Percentiles rank a stretch among this genome's conserved stretches.
These are phyloP conservation scores for Ictalurus furcatus DNA, from an alignment of 2,113 vertebrate genomes.

Conservation along the genomic window DNA sequence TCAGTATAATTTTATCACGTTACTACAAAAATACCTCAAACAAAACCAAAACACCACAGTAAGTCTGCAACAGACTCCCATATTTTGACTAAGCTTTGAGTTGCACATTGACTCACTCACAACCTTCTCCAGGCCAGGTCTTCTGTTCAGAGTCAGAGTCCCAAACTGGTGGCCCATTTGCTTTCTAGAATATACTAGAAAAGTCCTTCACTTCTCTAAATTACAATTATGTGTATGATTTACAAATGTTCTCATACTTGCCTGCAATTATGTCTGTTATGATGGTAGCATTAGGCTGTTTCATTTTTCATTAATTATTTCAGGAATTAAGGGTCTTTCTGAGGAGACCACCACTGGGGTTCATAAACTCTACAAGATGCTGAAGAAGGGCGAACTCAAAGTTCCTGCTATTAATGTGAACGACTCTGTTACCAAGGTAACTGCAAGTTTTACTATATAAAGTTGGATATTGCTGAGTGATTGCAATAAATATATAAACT, in stretches of 20 bases:
- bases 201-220: background rate
- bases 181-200: background rate
- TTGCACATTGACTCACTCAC: background rate
- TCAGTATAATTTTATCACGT: background rate
- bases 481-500: background rate
- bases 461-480: background rate
- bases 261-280: background rate
- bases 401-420: conserved; percentile 97
- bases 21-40: background rate
- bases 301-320: background rate
- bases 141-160: background rate
- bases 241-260: background rate
- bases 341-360: conserved; percentile 98
- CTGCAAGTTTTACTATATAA: background rate
- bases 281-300: conserved; percentile 29
- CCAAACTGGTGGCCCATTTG: background rate
- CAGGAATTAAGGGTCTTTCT: conserved; percentile 91
- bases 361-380: conserved; percentile 98
- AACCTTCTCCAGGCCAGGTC: background rate
- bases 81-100: background rate
- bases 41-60: no score
- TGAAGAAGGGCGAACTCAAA: conserved; percentile 86
- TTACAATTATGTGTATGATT: background rate
- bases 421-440: conserved; percentile 97
- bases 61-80: background rate